Conservation (phyloP, 2,888 invertebrate species). For the Orthosia incerta region DNA sequence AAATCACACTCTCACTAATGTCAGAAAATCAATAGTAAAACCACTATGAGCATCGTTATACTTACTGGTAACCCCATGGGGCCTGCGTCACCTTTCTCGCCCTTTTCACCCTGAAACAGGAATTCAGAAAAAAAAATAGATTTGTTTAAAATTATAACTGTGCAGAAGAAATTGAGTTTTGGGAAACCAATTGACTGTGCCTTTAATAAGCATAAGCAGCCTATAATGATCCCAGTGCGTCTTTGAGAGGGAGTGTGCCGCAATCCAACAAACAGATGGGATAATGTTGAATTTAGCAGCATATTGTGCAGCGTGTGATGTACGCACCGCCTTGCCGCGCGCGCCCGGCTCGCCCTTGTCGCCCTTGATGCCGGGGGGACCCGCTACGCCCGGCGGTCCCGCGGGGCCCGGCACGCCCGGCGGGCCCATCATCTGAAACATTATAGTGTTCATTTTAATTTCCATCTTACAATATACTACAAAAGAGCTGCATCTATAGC, state of each 20-base stretch:
- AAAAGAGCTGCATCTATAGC: too few relatives aligned
- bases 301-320: neutral
- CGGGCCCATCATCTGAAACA: conserved; percentile 89
- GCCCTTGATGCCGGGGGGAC: conserved; percentile 96
- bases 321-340: conserved; percentile 95
- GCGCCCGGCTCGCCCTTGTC: conserved; percentile 95
- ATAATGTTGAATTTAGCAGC: neutral
- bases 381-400: conserved; percentile 94
- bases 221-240: too few relatives aligned
- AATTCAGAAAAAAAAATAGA: neutral
- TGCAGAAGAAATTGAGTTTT: neutral
- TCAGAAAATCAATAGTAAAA: neutral
- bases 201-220: too few relatives aligned
- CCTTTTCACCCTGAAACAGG: conserved; percentile 94
- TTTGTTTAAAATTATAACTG: neutral
- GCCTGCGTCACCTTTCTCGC: conserved; percentile 96
- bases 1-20: neutral
- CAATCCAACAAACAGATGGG: neutral
- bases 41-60: conserved; percentile 69
- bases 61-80: conserved; percentile 99
- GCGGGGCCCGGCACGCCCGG: conserved; percentile 94
- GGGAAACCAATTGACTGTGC: neutral
- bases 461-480: too few relatives aligned
- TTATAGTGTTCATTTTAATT: neutral
- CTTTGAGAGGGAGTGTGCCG: too few relatives aligned